phyloP scores from a whole-genome alignment of 2,888 invertebrate genomes.

The Heliconius cydno region DNA sequence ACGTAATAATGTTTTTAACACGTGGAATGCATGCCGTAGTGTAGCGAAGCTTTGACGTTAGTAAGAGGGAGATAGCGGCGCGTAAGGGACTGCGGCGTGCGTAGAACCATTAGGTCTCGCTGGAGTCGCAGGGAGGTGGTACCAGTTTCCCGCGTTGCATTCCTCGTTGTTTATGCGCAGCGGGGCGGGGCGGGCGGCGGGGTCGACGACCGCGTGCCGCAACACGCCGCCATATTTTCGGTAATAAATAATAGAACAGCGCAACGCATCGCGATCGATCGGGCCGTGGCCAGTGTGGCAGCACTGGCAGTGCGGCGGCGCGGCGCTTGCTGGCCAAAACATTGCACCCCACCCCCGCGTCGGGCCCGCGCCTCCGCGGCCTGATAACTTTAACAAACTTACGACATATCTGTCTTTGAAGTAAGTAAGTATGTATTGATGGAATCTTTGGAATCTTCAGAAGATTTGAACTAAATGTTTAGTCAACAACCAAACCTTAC shows the following conservation, averaged over 20 bases:
- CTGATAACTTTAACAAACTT: slow-evolving; percentile 38
- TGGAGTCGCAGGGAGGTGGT: slow-evolving; percentile 54
- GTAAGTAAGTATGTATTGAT: too few species aligned
- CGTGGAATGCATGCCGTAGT: slow-evolving; percentile 50
- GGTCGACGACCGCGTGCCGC: slow-evolving; percentile 73
- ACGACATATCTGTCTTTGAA: background rate
- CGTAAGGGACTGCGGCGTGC: slow-evolving; percentile 38
- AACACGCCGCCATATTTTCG: slow-evolving; percentile 79
- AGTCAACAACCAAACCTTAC: too few species aligned
- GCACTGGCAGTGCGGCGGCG: slow-evolving; percentile 71
- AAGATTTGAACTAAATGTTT: too few species aligned
- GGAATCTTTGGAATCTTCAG: too few species aligned
- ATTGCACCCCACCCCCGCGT: slow-evolving; percentile 60
- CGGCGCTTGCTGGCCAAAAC: slow-evolving; percentile 67
- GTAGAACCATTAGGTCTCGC: slow-evolving; percentile 53
- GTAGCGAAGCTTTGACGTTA: slow-evolving; percentile 38
- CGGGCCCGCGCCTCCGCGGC: slow-evolving; percentile 33
- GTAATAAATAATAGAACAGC: slow-evolving; percentile 79
- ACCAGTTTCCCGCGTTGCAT: slow-evolving; percentile 71
- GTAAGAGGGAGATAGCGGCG: slow-evolving; percentile 45
- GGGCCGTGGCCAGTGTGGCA: slow-evolving; percentile 69
- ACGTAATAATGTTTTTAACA: slow-evolving; percentile 45
- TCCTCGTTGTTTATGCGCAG: slow-evolving; percentile 71
- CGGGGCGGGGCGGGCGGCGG: slow-evolving; percentile 56
- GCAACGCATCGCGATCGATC: slow-evolving; percentile 76